Conservation (phyloP, 2,113 vertebrate species). For the Noctilio leporinus region DNA sequence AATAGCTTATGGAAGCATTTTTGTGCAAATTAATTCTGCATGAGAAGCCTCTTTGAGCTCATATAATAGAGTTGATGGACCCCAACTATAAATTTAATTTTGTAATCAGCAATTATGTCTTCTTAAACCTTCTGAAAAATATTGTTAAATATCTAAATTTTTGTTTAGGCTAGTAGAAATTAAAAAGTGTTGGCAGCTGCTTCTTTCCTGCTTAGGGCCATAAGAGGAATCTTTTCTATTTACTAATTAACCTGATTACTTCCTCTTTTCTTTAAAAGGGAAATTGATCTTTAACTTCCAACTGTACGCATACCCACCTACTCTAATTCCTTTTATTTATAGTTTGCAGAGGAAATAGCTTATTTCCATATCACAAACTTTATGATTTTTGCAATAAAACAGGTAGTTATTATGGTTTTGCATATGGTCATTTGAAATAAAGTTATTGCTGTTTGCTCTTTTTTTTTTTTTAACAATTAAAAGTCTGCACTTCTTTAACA, state of each 20-base stretch:
- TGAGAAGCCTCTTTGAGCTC: background rate
- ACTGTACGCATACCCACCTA: background rate
- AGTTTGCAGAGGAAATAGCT: background rate
- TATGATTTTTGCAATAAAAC: background rate
- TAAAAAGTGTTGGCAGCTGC: background rate
- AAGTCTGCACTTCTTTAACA: background rate
- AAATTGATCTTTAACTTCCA: constrained; percentile 8
- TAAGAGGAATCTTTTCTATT: background rate
- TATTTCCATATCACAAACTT: background rate
- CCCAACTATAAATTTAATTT: background rate
- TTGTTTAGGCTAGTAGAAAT: background rate
- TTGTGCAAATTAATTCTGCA: background rate
- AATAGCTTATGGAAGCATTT: background rate
- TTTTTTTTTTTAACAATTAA: background rate
- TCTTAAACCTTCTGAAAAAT: constrained; percentile 14
- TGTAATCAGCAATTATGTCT: background rate
- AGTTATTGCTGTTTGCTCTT: background rate
- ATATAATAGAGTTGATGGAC: background rate
- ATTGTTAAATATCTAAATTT: constrained; percentile 1
- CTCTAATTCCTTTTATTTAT: background rate
- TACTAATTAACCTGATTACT: background rate
- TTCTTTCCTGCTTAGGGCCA: background rate
- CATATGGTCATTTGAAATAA: constrained; percentile 9
- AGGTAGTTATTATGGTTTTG: background rate
- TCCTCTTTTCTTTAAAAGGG: constrained; percentile 11